Evolutionary conservation across 2,113 vertebrate genomes (phyloP), one percentile per base, ranked within the genome.

Genomic region (Silurus meridionalis): DNA sequence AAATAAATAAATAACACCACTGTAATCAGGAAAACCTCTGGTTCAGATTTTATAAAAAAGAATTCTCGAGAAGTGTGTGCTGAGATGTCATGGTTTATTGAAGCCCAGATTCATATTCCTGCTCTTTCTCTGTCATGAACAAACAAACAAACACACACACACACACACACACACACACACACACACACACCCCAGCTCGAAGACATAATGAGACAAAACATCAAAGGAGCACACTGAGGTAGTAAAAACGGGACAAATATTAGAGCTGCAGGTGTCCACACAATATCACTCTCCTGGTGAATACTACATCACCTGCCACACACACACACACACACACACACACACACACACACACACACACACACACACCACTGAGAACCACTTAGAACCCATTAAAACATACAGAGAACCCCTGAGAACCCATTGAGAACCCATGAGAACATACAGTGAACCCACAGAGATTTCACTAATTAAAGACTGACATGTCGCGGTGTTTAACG

Each of bases 191-290:
- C 5, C 71, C 46, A 23, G 19, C 71, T 52, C 48, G 3, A 13
- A 15, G 6, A 28, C 50, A 88, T 87, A 87, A 84, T 86, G 64
- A 88, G 87, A 77, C 55, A 71, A 80, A 83, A 80, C 86, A 89
- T 91, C 91, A 90, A 90, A 90, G 85, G 55, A 75, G 15, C 75
- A 87, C 67, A 85, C 64, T 50, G 69, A 86, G 84, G 28, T 64
- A 84, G 83, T 82, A 84, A 61, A 89, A 84, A 67, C 50, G 2
- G 78, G 63, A 55, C 64, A 88, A 83, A 89, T 46, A 80, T 58
- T 87, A 83, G 69, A 88, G 81, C 83, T 77, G 78, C 90, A 91
- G 89, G 90, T 90, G 90, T 82, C 74, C 83, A 74, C 64, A 91
- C 89, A 91, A 87, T 89, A 81, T 88, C 67, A 77, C 71, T 21